Evolutionary conservation across 2,113 vertebrate species (phyloP), one percentile per base, ranked within the genome.

Genomic region (Rhadina sibilatrix): DNA sequence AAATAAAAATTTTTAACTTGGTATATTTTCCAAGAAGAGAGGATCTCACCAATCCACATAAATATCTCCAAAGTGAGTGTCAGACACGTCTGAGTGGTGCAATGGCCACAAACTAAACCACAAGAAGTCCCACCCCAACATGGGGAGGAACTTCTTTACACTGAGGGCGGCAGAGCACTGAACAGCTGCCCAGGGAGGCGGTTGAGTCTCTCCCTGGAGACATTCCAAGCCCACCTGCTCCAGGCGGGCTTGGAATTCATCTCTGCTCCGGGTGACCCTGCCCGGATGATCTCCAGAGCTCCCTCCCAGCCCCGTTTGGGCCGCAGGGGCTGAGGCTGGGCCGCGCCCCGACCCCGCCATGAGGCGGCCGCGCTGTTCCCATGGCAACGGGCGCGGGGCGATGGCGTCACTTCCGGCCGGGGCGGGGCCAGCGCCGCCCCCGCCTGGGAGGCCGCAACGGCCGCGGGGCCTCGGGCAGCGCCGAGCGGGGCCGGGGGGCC

Each of bases 271-370:
- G 40, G 40, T 40, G 40, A 40, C 40, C 40, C 13, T 40, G 40
- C 40, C 47, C 11, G 47, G 68, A 5, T 5, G 33, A 17, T 63
- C 7, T 3, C 17, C 68, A 6, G 28, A 2, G 37, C 1, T 17
- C 16, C 10, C 27, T 63, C 10, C 53, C 65, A 10, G 35, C 65
- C 19, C 38, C 27, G 0, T 12, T 35, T 0, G 31, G 53, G 44
- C 2, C 5, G 3, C 30, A 0, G 44, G 11, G 24, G 2, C 35
- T 2, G 53, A 13, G 44, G 6, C 21, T 8, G 2, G 61, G 13
- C 52, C 46, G 64, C 25, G 50, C 25, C 33, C 8, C 4, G 18
- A 2, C 49, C 46, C 37, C 20, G 31, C 82, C 82, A 74, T 56
- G 60, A 65, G 70, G 70, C 50, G 35, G n/a, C 66, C 70, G 69